Evolutionary conservation across 2,888 invertebrate genomes (phyloP), one percentile per base, ranked within the genome.

Genomic region (Salticus scenicus): DNA sequence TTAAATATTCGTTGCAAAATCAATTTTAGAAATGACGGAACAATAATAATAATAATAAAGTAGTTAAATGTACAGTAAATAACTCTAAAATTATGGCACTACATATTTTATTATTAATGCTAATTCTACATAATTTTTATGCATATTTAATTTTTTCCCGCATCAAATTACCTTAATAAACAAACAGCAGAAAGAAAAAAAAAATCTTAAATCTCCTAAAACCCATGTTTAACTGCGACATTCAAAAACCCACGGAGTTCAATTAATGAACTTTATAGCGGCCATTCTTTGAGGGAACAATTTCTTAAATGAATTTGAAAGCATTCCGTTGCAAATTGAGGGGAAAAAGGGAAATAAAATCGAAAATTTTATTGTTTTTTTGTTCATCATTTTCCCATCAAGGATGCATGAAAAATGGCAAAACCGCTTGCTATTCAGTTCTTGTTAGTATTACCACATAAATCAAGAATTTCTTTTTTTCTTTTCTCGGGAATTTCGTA

Each of bases 281-380:
- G 57, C 57, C 57, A 57, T 57, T 57, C 57, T 57, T 57, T 0
- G 24, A 24, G 20, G 24, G 24, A 57, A 20, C 20, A 37, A 24
- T 47, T 57, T 57, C 57, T 57, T 57, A 57, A 57, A 57, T 57
- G 57, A 57, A 57, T 57, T 57, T 24, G 57, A 57, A 57, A 57
- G 57, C 20, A 24, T 57, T 20, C 57, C 57, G 24, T 57, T 57
- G 24, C 57, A 24, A 57, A 57, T 57, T 24, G 24, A 24, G 14
- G 17, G 57, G 17, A 2, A 24, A 12, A 57, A 24, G 24, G 17
- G 17, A 57, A 57, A 10, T 12, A 47, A 57, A 24, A 17, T 12
- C 17, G 42, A 2, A 24, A 57, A 20, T 57, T 57, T 57, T 57
- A 57, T 57, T 57, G 57, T 57, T 57, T n/a, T n/a, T 57, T 57